Conservation (phyloP, 2,797 vertebrate species). For the Anguilla megastoma region DNA sequence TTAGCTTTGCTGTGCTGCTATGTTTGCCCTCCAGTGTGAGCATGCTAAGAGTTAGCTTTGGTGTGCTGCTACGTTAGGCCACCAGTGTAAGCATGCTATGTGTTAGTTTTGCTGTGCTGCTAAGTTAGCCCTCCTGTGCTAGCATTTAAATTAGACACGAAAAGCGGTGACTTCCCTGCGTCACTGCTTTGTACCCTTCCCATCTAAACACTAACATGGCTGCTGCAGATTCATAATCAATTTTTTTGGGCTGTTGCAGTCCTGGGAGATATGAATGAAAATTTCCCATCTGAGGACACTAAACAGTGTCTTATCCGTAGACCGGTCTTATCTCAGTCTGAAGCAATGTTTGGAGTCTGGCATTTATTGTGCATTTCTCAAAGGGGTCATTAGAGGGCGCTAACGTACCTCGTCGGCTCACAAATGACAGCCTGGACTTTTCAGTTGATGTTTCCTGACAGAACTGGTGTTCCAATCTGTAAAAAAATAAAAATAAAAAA, state of each 20-base stretch:
- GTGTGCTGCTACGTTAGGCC: background rate
- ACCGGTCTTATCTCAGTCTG: background rate
- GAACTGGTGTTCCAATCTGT: background rate
- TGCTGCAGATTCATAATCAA: background rate
- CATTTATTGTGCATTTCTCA: background rate
- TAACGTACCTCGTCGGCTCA: background rate
- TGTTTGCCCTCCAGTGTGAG: no score
- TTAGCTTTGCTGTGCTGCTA: background rate
- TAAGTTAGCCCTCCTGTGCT: background rate
- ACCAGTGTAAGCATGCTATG: background rate
- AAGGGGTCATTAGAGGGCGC: background rate
- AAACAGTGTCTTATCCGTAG: background rate
- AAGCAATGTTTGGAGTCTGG: background rate
- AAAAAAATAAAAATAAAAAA: background rate
- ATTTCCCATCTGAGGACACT: background rate
- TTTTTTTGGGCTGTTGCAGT: background rate
- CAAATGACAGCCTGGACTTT: background rate
- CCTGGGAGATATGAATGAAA: no score
- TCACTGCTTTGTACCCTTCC: background rate
- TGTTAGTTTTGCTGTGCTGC: no score
- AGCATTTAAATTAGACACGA: background rate
- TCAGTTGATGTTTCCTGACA: slow-evolving; percentile 3
- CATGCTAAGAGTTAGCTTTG: background rate
- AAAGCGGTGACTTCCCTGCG: background rate
- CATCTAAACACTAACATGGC: background rate